Base-by-base conservation (phyloP, 2,113 vertebrate genomes). In the Stictonetta naevosa region DNA sequence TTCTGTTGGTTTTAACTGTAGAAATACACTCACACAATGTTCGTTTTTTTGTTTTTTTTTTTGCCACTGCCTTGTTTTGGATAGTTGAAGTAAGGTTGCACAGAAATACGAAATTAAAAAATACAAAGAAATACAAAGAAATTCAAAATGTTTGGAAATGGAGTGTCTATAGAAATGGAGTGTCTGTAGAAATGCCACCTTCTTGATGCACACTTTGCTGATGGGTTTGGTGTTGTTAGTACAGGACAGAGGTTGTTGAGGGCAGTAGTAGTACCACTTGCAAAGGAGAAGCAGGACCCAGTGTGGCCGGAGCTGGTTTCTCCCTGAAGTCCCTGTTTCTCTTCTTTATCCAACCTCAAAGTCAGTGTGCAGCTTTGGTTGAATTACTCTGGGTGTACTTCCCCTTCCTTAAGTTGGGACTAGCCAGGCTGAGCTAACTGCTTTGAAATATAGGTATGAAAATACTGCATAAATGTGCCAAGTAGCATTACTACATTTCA, bases 401-500 rank as follows among this genome's bases (percentile, higher is more conserved):
- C 36, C 36, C 11, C 36, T 71, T 42, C 1, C 8, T 42, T 94
- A 68, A 66, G 80, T 34, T 40, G 55, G 80, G 73, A 44, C 78
- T 82, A 58, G 75, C 7, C 34, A 92, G 58, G 15, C 91, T 28
- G 80, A 92, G 83, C 68, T 86, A 44, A 84, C 31, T 3, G 80
- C 93, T 82, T n/a, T 81, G 69, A 76, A 69, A 53, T 13, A 6
- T 31, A 90, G 92, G 69, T 95, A 79, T 4, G 69, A 82, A 82
- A 38, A 62, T 33, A 31, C 62, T 50, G 4, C 26, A 20, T n/a
- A 60, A 56, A 15, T n/a, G 95, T 87, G 96, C 91, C 86, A 83
- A 85, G 88, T 75, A 82, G 91, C 50, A 3, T 50, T 73, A 74
- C 91, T 85, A 75, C 58, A 16, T 94, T 95, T 85, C 93, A 59